Evolutionary conservation across 2,797 vertebrate species (phyloP).

Genomic region (Centropyge bicolor): DNA sequence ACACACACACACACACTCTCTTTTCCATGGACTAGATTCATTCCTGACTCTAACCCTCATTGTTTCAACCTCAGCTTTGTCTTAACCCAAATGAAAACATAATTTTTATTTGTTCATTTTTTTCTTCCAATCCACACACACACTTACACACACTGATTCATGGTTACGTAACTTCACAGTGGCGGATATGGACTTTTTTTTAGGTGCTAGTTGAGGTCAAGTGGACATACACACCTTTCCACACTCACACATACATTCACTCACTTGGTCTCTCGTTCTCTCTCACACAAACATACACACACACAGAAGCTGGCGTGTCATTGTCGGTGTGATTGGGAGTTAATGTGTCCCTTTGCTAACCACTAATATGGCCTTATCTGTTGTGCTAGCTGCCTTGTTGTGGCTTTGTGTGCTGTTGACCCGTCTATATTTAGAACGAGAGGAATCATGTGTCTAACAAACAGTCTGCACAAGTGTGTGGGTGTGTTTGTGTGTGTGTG

Average conservation of each 20-base stretch:
- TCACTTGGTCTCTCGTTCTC: neutral
- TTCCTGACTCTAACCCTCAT: neutral
- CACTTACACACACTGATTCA: neutral
- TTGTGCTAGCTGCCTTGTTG: constrained; percentile 73
- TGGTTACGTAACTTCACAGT: constrained; percentile 12
- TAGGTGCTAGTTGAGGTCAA: constrained; percentile 14
- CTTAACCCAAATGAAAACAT: neutral
- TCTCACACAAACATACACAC: neutral
- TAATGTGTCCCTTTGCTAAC: constrained; percentile 45
- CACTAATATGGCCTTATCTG: constrained; percentile 79
- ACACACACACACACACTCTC: constrained; percentile 22
- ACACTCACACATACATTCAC: neutral
- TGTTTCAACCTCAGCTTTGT: constrained; percentile 4
- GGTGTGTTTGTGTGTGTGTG: constrained; percentile 23
- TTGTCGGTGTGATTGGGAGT: constrained; percentile 29
- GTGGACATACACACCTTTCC: constrained; percentile 4
- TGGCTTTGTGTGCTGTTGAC: constrained; percentile 70
- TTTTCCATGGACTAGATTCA: constrained; percentile 25
- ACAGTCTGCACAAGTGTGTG: constrained; percentile 55
- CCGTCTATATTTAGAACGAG: constrained; percentile 83
- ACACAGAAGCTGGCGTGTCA: constrained; percentile 22
- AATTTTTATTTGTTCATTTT: neutral
- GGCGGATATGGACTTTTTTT: constrained; percentile 4
- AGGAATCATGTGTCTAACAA: constrained; percentile 82
- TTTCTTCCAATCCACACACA: neutral